These are phyloP conservation scores for Vidua chalybeata DNA, from an alignment of 2,113 vertebrate genomes.

Conservation along the genomic window DNA sequence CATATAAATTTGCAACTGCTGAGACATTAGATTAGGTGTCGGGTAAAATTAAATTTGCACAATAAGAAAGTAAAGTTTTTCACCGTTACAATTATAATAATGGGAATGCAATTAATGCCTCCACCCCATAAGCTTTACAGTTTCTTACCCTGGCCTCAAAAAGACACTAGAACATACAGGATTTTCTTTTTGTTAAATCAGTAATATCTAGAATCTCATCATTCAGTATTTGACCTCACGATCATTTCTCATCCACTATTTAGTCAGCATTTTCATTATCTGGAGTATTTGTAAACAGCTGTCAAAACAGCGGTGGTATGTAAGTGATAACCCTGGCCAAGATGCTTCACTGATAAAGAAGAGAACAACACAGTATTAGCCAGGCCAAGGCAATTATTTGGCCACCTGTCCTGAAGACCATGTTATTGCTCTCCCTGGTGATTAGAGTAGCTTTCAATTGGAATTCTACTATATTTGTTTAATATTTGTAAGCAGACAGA, in stretches of 20 bases:
- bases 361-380: background rate
- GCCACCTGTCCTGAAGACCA: background rate
- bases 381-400: conserved; percentile 2
- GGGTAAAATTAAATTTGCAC: background rate
- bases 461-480: background rate
- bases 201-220: background rate
- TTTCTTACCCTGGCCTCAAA: background rate
- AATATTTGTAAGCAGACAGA: background rate
- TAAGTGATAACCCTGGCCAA: background rate
- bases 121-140: background rate
- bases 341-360: background rate
- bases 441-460: background rate
- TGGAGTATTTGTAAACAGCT: conserved; percentile 13
- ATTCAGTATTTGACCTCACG: background rate
- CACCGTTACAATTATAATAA: background rate
- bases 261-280: background rate
- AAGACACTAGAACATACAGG: background rate
- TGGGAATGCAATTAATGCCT: background rate
- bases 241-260: background rate
- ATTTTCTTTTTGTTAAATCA: background rate
- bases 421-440: background rate
- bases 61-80: background rate
- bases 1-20: background rate
- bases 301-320: background rate
- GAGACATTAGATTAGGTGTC: background rate